These are phyloP conservation scores for Gallinago undulata DNA, from an alignment of 2,113 vertebrate species.

Conservation along the genomic window DNA sequence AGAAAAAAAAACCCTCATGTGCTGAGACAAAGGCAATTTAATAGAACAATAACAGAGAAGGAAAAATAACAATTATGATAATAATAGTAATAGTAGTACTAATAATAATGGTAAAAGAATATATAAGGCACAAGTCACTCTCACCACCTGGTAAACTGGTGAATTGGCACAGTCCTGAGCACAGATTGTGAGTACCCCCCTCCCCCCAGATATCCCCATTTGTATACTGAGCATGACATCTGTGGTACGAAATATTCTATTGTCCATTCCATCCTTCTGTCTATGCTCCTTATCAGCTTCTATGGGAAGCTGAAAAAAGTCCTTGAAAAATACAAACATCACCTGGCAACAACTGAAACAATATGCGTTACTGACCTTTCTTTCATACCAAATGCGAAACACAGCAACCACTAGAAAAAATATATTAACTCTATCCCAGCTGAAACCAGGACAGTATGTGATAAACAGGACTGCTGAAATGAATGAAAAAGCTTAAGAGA, in stretches of 20 bases:
- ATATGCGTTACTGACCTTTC: background rate
- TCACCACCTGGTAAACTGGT: background rate
- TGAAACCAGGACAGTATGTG: background rate
- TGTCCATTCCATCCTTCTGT: background rate
- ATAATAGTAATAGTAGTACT: background rate
- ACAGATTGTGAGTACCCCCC: background rate
- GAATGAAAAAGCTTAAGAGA: constrained; percentile 36
- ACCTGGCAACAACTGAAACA: background rate
- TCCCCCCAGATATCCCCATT: background rate
- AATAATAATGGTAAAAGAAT: background rate
- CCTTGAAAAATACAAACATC: background rate
- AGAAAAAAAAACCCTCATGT: background rate
- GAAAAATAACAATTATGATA: background rate
- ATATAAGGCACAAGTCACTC: background rate
- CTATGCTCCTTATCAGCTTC: background rate
- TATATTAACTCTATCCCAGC: background rate
- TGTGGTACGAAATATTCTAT: background rate
- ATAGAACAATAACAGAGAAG: background rate
- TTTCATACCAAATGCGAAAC: background rate
- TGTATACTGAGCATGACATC: background rate
- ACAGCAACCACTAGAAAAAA: background rate
- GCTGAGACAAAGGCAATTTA: background rate
- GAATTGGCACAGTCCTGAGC: background rate
- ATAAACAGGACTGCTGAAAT: constrained; percentile 42
- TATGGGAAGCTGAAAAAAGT: background rate